Evolutionary conservation across 2,888 invertebrate genomes (phyloP), one percentile per base, ranked within the genome.

Genomic region (Noctua janthe): DNA sequence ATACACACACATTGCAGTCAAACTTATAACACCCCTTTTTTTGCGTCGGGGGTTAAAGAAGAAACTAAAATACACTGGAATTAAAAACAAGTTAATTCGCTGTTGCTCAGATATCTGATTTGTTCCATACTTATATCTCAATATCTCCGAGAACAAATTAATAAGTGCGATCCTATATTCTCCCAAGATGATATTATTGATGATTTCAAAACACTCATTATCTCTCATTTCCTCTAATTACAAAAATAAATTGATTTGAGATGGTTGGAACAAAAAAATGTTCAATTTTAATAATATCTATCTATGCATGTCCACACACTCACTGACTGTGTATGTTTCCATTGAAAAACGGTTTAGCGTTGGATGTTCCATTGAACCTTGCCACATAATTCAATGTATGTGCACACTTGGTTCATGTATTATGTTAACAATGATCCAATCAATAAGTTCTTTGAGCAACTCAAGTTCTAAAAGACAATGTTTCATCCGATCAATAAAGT

Each of bases 141-240:
- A 56, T 49, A 56, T 8, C 20, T 10, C 3, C 29, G n/a, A 39
- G 6, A 73, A 51, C 29, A 76, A 74, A 86, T 86, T 66, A 86
- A 67, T 70, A 75, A 73, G 62, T 79, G 56, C 17, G 73, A 76
- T 76, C 54, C 13, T 15, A 69, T 13, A 56, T 71, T 47, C 77
- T 73, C 67, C 2, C 20, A 62, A 47, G 77, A 76, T 59, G 13
- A 35, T 64, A 72, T 13, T 59, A 72, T 15, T 73, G 70, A 76
- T 66, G n/a, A 70, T 70, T 69, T 59, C n/a, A 80, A 69, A 75
- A 76, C 69, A 78, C 77, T 76, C 59, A 87, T 86, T 85, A 86
- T 78, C 56, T 72, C 85, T 86, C 76, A 90, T 90, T 89, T 89
- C 85, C 87, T 88, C 81, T 90, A 88, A 86, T 90, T 88, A 89